Base-by-base conservation (phyloP, 2,888 invertebrate species). In the Chouioia cunea region DNA sequence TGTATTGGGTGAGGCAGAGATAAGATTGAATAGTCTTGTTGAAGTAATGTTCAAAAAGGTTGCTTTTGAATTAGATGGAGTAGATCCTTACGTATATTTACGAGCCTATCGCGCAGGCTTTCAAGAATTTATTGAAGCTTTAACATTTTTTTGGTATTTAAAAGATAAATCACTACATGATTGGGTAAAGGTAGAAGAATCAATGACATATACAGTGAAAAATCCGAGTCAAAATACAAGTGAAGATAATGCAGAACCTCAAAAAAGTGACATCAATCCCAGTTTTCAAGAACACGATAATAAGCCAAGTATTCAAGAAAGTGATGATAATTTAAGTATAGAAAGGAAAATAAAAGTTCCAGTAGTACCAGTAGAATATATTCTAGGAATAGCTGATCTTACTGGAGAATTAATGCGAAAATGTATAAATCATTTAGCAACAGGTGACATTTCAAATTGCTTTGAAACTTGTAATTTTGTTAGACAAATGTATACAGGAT, bases 391-490 rank as follows among this genome's bases (percentile, higher is more conserved):
- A 46, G 93, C 93, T 0, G 97, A 97, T 86, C 87, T 96, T 36
- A 95, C 95, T 0, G 97, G 97, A 0, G 97, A 97, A 84, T 83
- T 97, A 53, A 97, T 97, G 97, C 88, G 97, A 60, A 90, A 92
- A 77, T 94, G 95, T 65, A 94, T 97, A 8, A 94, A 93, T 81
- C 92, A 92, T 77, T 88, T 96, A 67, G 91, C 93, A 0, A 89
- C 89, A 71, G 95, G 95, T 0, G 92, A 95, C 75, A 89, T 91
- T 15, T 89, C 89, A 2, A 90, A 90, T 56, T 94, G 95, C 81
- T 91, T 90, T 79, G 88, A 90, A 65, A 89, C 91, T 0, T 93
- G 94, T 79, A 89, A 89, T 70, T 90, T 92, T 77, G 89, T 96
- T n/a, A 90, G 92, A 78, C 84, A 89, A 46, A 88, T 92, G 79